Base-by-base conservation (phyloP, 2,797 vertebrate genomes). In the Ctenopoma kingsleyae region DNA sequence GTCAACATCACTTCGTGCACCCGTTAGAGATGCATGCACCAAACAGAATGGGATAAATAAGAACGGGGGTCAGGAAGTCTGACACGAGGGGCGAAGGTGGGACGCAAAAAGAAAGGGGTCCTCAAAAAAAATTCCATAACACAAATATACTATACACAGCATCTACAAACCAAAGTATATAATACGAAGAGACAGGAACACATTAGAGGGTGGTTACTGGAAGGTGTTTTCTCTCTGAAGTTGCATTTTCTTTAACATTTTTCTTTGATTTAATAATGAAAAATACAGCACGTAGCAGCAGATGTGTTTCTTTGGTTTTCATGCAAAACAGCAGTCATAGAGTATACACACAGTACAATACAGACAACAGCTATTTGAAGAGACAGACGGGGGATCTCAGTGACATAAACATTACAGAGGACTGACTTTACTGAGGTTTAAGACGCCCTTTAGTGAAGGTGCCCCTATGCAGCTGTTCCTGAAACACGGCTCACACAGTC, bases 1-100 rank as follows among this genome's bases (percentile, higher is more conserved):
- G 91, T 92, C 78, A 92, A 92, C 80, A 89, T 93, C 91, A 94
- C 92, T 92, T 89, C 87, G 86, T 80, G 86, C 90, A 82, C 92
- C 87, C 65, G 62, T 91, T 85, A 92, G 56, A 88, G 86, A 87
- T 56, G 85, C 88, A 92, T 78, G 81, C 89, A 91, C 76, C 74
- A 78, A 82, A 89, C 83, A 87, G 78, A 80, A 86, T 47, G 46
- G 81, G 80, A 74, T 78, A 75, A 63, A 74, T 13, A 76, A 19
- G 74, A 72, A 52, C 47, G 79, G 82, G 76, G 76, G 71, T 86
- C 77, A 83, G 87, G 82, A 87, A 53, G 46, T 62, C 49, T 55
- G 59, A 84, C 79, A 75, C 30, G 43, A 81, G 46, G 30, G 54
- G 49, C 20, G 49, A 63, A 81, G 67, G 80, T 76, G 73, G 13